Evolutionary conservation across 2,113 vertebrate genomes (phyloP).

Genomic region (Anguilla japonica): DNA sequence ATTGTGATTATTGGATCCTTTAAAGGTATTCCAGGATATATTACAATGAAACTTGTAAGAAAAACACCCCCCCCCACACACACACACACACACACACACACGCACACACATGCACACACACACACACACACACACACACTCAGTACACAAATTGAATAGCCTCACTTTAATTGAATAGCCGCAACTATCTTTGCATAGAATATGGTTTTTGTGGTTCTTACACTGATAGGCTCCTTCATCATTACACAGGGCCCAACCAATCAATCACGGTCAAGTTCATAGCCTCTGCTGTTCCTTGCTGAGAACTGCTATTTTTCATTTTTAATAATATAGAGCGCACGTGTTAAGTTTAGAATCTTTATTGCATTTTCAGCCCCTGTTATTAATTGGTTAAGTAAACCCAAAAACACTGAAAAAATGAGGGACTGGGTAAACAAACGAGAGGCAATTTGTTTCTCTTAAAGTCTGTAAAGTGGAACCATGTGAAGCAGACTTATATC

Average conservation of each 20-base stretch:
- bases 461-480: constrained; percentile 73
- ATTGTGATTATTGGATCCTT: background rate
- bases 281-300: background rate
- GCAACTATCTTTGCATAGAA: background rate
- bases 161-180: too few species aligned
- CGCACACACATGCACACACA: constrained; percentile 15
- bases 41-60: background rate
- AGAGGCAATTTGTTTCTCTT: constrained; percentile 77
- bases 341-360: background rate
- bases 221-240: background rate
- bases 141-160: too few species aligned
- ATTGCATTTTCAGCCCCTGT: constrained; percentile 13
- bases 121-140: background rate
- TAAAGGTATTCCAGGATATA: background rate
- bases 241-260: background rate
- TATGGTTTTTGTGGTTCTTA: background rate
- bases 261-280: background rate
- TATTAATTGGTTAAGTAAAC: constrained; percentile 62
- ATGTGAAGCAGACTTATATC: constrained; percentile 68
- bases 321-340: background rate
- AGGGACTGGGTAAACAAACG: constrained; percentile 63
- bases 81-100: constrained; percentile 17
- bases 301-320: background rate
- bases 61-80: background rate
- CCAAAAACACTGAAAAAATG: constrained; percentile 67